Percentiles rank a stretch among this genome's conserved stretches.
Conservation (phyloP, 2,888 invertebrate species). For the Neuroscelio doddi region DNA sequence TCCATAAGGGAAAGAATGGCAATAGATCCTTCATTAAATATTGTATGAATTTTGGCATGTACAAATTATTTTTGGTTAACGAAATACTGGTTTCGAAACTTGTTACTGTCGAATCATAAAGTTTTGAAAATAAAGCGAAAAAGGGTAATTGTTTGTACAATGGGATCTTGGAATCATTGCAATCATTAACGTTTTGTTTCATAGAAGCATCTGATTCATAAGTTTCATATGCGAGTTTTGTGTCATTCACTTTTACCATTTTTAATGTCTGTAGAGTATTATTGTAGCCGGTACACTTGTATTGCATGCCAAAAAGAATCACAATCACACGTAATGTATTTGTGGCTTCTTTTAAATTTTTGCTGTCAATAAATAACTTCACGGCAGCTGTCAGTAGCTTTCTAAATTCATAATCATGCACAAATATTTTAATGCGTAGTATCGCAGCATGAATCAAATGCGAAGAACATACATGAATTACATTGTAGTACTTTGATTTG, state of each 20-base stretch:
- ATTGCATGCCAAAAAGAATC: neutral
- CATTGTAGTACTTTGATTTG: neutral
- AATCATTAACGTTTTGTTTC: no score
- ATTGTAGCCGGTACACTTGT: no score
- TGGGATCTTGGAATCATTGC: neutral
- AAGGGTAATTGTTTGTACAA: neutral
- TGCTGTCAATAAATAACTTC: slow-evolving; percentile 1
- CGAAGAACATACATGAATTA: slow-evolving; percentile 26
- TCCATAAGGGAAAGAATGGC: no score
- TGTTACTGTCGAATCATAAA: no score
- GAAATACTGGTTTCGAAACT: no score
- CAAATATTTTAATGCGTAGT: slow-evolving; percentile 6
- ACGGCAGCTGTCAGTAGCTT: slow-evolving; percentile 2
- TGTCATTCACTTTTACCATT: no score
- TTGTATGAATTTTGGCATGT: no score
- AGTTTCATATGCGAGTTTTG: neutral
- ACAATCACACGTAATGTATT: neutral
- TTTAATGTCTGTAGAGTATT: no score
- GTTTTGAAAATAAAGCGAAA: neutral
- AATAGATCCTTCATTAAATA: no score
- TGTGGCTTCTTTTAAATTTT: neutral
- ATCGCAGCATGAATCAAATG: slow-evolving; percentile 20
- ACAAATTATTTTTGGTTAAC: no score
- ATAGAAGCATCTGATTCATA: neutral
- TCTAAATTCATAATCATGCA: neutral